Evolutionary conservation across 2,113 vertebrate species (phyloP), one percentile per base, ranked within the genome.

Genomic region (Hiodon tergisus): DNA sequence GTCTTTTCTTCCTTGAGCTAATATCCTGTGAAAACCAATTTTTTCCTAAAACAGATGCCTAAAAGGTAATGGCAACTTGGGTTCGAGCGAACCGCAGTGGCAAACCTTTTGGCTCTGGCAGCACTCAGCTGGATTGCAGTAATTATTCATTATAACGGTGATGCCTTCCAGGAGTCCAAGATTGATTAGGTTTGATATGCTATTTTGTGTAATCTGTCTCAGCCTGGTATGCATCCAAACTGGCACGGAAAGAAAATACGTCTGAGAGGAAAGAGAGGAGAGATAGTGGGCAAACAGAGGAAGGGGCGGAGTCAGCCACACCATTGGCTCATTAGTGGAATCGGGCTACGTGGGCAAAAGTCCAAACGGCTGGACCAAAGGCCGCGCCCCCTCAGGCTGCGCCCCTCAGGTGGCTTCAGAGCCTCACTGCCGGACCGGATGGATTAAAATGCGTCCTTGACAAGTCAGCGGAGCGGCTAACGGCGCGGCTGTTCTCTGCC

Each of bases 161-260:
- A 89, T 87, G 87, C 83, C 89, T 88, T 89, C 85, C 87, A 89
- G 88, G 84, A 85, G 80, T 82, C 80, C 78, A 87, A 87, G 88
- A 90, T 91, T 86, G 89, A 91, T 91, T 85, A 80, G 80, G 75
- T 86, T 87, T 89, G 90, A 90, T 87, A 89, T 83, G 86, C 82
- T 77, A 86, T 80, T 88, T 83, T 75, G 79, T 89, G 87, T 89
- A 88, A 88, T 89, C 86, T 88, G 84, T 90, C 89, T 90, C 86
- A 84, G 87, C 86, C 86, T 85, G 73, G 80, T 87, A 85, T 77
- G 85, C 76, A 79, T 88, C 88, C 87, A 89, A 88, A 86, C 87
- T 91, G 89, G 88, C 86, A 48, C 87, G 77, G 81, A 82, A 78
- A 77, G 80, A 63, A 84, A 84, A 82, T 83, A 85, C 85, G 82